Evolutionary conservation across 2,113 vertebrate genomes (phyloP).

Genomic region (Megaceryle torquata): DNA sequence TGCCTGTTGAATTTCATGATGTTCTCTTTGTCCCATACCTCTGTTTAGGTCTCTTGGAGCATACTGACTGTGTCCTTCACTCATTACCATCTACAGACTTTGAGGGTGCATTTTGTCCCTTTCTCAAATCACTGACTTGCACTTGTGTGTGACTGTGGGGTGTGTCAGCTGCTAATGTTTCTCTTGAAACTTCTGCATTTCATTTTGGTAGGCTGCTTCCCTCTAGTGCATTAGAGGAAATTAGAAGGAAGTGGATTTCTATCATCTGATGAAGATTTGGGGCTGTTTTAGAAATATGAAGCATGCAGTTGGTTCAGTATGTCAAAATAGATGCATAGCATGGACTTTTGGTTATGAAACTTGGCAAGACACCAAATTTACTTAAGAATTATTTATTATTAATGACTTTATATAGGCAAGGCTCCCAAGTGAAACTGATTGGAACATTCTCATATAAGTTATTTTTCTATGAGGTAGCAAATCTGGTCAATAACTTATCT

Average conservation of each 20-base stretch:
- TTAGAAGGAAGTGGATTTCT: neutral
- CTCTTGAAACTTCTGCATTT: neutral
- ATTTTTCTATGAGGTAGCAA: neutral
- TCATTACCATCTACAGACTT: neutral
- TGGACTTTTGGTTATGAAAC: neutral
- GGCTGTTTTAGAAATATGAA: neutral
- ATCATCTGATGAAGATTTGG: neutral
- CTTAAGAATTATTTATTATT: neutral
- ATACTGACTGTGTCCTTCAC: neutral
- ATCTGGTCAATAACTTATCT: neutral
- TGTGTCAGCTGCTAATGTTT: neutral
- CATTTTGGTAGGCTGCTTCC: neutral
- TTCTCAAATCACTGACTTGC: neutral
- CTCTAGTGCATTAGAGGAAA: neutral
- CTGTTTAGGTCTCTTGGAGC: neutral
- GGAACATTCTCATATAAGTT: neutral
- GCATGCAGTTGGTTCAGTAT: neutral
- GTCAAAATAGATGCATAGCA: neutral
- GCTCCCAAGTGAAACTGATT: neutral
- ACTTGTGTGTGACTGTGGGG: neutral
- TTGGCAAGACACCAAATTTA: neutral
- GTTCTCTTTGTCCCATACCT: accelerated
- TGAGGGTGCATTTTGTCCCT: neutral
- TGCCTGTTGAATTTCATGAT: neutral
- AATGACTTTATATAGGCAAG: neutral